Conservation (phyloP, 2,113 vertebrate species). For the Atrichornis clamosus region DNA sequence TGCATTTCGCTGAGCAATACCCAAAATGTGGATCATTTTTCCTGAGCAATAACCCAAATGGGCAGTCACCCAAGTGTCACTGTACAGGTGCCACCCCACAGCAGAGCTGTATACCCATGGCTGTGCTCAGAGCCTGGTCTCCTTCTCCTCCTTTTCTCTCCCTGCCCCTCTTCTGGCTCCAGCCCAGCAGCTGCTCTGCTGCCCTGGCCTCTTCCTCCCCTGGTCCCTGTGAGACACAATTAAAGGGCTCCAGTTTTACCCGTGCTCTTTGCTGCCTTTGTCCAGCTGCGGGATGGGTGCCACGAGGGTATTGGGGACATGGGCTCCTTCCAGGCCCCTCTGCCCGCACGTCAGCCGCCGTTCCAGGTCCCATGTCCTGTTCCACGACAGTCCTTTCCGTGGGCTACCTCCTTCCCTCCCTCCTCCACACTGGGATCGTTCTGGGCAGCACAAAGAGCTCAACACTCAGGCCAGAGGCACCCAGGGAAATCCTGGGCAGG, state of each 20-base stretch:
- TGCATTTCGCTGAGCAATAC: not conserved
- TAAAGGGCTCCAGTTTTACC: conserved; percentile 59
- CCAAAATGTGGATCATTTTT: fast-evolving
- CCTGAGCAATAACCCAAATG: not conserved
- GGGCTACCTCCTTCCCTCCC: not conserved
- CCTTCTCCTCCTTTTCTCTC: not conserved
- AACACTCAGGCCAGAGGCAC: not conserved
- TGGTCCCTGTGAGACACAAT: not conserved
- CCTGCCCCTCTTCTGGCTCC: not conserved
- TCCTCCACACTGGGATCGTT: not conserved
- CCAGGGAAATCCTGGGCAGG: not conserved
- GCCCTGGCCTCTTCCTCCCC: not conserved
- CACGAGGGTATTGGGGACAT: not conserved
- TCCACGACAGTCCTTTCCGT: not conserved
- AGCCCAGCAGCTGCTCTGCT: not conserved
- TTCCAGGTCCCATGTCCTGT: not conserved
- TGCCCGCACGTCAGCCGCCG: not conserved
- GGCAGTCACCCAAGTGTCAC: not conserved
- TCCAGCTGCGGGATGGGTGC: not conserved
- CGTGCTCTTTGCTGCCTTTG: conserved; percentile 29
- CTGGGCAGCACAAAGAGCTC: not conserved
- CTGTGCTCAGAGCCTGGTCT: not conserved
- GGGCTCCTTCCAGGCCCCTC: not conserved
- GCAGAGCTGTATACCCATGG: fast-evolving
- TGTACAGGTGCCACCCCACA: not conserved